These are phyloP conservation scores for Synanthedon andrenaeformis DNA, from an alignment of 2,888 invertebrate species.

Conservation along the genomic window DNA sequence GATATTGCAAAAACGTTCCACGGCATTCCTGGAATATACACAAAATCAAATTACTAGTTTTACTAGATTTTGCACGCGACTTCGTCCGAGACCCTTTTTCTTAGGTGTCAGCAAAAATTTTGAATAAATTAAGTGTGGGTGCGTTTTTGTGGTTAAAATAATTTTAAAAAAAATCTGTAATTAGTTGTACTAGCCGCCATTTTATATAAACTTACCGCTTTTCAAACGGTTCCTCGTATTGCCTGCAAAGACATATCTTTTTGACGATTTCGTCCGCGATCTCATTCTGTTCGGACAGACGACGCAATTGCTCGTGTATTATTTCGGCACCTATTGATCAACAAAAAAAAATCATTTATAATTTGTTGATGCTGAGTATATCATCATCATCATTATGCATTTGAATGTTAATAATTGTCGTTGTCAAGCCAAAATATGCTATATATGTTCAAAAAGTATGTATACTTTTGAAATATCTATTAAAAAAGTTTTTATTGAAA, in stretches of 20 bases:
- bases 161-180: too few relatives aligned
- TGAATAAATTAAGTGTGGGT: too few relatives aligned
- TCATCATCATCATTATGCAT: background rate
- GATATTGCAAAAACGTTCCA: slow-evolving; percentile 49
- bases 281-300: slow-evolving; percentile 34
- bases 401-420: background rate
- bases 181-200: too few relatives aligned
- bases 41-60: too few relatives aligned
- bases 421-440: too few relatives aligned
- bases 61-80: too few relatives aligned
- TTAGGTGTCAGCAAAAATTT: too few relatives aligned
- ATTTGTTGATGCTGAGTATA: background rate
- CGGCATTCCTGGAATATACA: slow-evolving; percentile 31
- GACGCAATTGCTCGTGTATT: slow-evolving; percentile 40
- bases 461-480: too few relatives aligned
- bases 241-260: slow-evolving; percentile 40
- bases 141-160: too few relatives aligned
- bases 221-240: slow-evolving; percentile 33
- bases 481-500: too few relatives aligned
- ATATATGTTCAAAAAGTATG: too few relatives aligned
- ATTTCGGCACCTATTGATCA: slow-evolving; percentile 30
- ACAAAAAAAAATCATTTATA: background rate
- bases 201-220: slow-evolving; percentile 29
- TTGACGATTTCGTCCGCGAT: slow-evolving; percentile 33
- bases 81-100: too few relatives aligned